phyloP scores from a whole-genome alignment of 1,140 invertebrate species.

The Drosophila cardini region DNA sequence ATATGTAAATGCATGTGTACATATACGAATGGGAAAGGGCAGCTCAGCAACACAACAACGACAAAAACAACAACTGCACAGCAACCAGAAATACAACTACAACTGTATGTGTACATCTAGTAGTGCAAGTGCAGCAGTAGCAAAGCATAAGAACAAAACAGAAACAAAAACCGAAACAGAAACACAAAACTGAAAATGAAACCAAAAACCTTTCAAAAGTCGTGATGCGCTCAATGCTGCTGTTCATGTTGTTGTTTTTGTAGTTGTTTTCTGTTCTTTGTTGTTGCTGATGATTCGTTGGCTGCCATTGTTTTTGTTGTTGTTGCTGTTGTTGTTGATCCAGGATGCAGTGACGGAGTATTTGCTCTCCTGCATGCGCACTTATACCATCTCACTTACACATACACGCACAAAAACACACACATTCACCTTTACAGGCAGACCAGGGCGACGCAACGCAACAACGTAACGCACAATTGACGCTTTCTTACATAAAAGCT shows the following conservation, averaged over 20 bases:
- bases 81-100: slow-evolving; percentile 24
- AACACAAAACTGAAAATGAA: slow-evolving; percentile 49
- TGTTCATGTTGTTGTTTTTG: slow-evolving; percentile 14
- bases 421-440: slow-evolving; percentile 63
- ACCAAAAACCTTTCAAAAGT: slow-evolving; percentile 35
- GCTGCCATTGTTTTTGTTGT: slow-evolving; percentile 18
- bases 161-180: slow-evolving; percentile 24
- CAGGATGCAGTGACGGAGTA: slow-evolving; percentile 33
- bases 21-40: slow-evolving; percentile 57
- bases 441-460: slow-evolving; percentile 66
- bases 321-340: slow-evolving; percentile 46
- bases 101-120: slow-evolving; percentile 29
- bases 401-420: slow-evolving; percentile 11
- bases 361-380: slow-evolving; percentile 44
- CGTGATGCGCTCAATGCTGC: slow-evolving; percentile 28
- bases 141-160: slow-evolving; percentile 62
- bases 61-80: slow-evolving; percentile 32
- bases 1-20: background rate
- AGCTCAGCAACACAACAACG: slow-evolving; percentile 27
- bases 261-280: slow-evolving; percentile 8
- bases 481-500: slow-evolving; percentile 71
- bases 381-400: slow-evolving; percentile 14
- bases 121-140: slow-evolving; percentile 56
- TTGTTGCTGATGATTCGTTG: slow-evolving; percentile 27
- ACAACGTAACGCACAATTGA: slow-evolving; percentile 59